Base-by-base conservation (phyloP, 2,888 invertebrate species). In the Eupithecia exiguata region DNA sequence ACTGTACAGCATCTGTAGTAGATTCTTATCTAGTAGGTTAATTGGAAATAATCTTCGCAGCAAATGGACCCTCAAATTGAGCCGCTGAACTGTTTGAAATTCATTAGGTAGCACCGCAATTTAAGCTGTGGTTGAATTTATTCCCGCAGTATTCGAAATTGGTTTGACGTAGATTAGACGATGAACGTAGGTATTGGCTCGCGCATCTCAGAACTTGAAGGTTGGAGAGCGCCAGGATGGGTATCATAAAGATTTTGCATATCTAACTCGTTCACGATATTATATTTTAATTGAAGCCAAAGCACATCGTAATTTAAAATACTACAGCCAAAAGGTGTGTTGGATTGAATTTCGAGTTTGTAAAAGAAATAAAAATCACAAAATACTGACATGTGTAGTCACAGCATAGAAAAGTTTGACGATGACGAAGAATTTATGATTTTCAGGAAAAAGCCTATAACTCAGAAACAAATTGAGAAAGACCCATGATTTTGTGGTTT, bases 31-130 rank as follows among this genome's bases (percentile, higher is more conserved):
- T 77, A 77, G 78, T 78, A 79, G 79, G 78, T 79, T 80, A 79
- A 80, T 80, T 80, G 79, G 80, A 80, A 79, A 80, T 80, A 80
- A 80, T 80, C 80, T 80, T 77, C 74, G 74, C 76, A 76, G 76
- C 80, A 80, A 80, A 80, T 80, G 80, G 79, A 80, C 80, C 80
- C 78, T 79, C 80, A 80, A 80, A 80, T 80, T 80, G 79, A 79
- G 80, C 80, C 77, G 79, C 76, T 80, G 80, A 80, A 78, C 80
- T 80, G 80, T 80, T 80, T 80, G 80, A 80, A 80, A 80, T 80
- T 79, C 80, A 80, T 80, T 80, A 80, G 80, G 75, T 78, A 75
- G 76, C 78, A 63, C 77, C 79, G 75, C 80, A 80, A 78, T 80
- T 80, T 78, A 77, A 79, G 79, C 79, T 75, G 75, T 77, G 77